Evolutionary conservation across 2,113 vertebrate genomes (phyloP), one percentile per base, ranked within the genome.

Genomic region (Corythornis vintsioides): DNA sequence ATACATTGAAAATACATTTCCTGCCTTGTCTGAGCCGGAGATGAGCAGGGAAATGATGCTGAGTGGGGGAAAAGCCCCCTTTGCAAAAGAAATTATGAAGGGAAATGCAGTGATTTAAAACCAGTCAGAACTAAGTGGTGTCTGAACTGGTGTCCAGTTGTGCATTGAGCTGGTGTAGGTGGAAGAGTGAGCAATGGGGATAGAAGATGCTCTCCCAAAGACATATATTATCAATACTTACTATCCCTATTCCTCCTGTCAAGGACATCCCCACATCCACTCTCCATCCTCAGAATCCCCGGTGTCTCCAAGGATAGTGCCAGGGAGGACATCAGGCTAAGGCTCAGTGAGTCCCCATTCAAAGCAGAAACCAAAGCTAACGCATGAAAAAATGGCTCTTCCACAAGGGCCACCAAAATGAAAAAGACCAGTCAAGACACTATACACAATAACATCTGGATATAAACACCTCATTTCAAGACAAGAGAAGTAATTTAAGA

Each of bases 1-100:
- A 95, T 94, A 93, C 92, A 95, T 93, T 93, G 92, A 96, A 94
- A 93, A 94, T 87, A 88, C 4, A 28, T 96, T 96, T 96, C 93
- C 94, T 94, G 92, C 88, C 88, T 96, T 88, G 85, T 94, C 91
- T 86, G 89, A 83, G 82, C 86, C 35, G 43, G 93, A 86, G 91
- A 77, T 86, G 93, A 96, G 94, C 85, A 63, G 76, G 82, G 64
- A 92, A 91, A 52, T 74, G 75, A 89, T 0, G 45, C 72, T 9
- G 18, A 90, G 83, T 82, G 29, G 67, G 86, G 92, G 33, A 28
- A 86, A 89, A 94, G 74, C 83, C 95, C 93, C 93, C 76, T 77
- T 19, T 73, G 74, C 38, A 74, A 81, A 86, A 65, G 63, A 67
- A 88, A 45, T 4, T 0, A 31, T 18, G 70, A 93, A 79, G 67